phyloP scores from a whole-genome alignment of 2,888 invertebrate genomes.

The Bruchidius siliquastri region DNA sequence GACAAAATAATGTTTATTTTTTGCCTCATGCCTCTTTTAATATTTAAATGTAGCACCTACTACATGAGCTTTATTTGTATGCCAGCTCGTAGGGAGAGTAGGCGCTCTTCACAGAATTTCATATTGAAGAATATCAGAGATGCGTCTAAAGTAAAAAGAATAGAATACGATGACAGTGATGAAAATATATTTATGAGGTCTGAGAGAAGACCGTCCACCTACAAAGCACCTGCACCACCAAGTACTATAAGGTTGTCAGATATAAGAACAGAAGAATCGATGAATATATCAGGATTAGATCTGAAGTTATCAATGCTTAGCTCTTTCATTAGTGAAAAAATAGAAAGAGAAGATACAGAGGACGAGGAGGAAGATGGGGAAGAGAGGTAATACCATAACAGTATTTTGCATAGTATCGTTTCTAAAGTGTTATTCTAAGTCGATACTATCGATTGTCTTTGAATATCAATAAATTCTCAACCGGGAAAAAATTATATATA shows the following conservation, averaged over 20 bases:
- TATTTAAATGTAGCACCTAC: too few species aligned
- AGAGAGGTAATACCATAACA: not conserved
- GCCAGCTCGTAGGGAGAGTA: not conserved
- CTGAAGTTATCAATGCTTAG: not conserved
- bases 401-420: too few species aligned
- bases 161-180: slow-evolving; percentile 26
- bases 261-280: not conserved
- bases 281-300: not conserved
- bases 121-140: slow-evolving; percentile 22
- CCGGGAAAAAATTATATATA: too few species aligned
- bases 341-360: not conserved
- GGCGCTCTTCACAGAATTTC: slow-evolving; percentile 14
- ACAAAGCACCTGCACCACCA: not conserved
- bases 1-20: too few species aligned
- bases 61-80: too few species aligned
- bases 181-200: slow-evolving; percentile 1
- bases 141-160: slow-evolving; percentile 20
- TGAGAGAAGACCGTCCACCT: slow-evolving; percentile 6
- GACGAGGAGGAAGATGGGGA: not conserved
- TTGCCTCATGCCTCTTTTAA: too few species aligned
- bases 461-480: too few species aligned
- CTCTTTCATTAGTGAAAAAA: not conserved
- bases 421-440: too few species aligned
- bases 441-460: too few species aligned
- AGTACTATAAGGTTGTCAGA: not conserved